Conservation (phyloP, 1,140 invertebrate genomes). For the Zelostemma sp. region DNA sequence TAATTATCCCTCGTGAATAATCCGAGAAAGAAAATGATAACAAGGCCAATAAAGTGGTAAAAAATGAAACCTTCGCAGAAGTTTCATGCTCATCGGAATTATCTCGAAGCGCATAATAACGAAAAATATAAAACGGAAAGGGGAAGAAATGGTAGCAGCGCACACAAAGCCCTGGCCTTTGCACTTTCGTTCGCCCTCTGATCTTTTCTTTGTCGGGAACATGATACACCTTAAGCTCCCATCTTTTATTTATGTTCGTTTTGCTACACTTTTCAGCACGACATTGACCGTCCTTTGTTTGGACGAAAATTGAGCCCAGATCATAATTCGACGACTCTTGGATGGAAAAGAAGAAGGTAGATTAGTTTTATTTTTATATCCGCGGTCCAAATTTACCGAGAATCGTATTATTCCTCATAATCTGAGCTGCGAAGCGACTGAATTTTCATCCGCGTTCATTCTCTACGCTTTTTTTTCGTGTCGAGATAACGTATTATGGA, state of each 20-base stretch:
- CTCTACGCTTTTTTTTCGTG: neutral
- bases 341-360: neutral
- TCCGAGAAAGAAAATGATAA: neutral
- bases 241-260: conserved; percentile 41
- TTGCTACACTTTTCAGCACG: conserved; percentile 30
- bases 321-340: conserved; percentile 3
- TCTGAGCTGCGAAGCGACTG: neutral
- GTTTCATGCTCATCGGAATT: conserved; percentile 22
- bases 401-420: neutral
- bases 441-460: neutral
- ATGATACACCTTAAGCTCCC: conserved; percentile 15
- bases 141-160: conserved; percentile 24
- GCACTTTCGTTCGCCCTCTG: conserved; percentile 11
- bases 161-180: conserved; percentile 39
- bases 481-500: neutral
- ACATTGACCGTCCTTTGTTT: conserved; percentile 7
- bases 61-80: neutral
- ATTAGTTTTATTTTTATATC: no score
- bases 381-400: neutral
- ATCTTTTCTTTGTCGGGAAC: conserved; percentile 36
- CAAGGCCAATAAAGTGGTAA: no score
- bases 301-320: conserved; percentile 4
- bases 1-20: no score
- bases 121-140: conserved; percentile 16
- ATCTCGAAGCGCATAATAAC: conserved; percentile 27